Base-by-base conservation (phyloP, 92 coral and sea anemone genomes). In the Phenganax subtilis region DNA sequence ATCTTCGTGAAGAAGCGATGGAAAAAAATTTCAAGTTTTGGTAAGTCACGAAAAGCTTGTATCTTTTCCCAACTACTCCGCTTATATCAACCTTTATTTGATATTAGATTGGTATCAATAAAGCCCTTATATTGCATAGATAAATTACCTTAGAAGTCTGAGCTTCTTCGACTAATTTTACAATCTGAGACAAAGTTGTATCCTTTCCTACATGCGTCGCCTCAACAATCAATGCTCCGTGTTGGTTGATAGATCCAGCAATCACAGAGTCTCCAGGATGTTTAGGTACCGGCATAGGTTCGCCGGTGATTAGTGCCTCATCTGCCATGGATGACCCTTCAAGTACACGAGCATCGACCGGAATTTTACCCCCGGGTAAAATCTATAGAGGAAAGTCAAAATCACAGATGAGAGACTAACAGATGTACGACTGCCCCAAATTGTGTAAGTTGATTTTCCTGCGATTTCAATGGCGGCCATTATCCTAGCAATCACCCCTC, bases 161-260 rank as follows among this genome's bases (percentile, higher is more conserved):
- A 3, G 99, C 99, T 82, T 96, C 99, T 77, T 96, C 97, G 0
- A 96, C 99, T 52, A 96, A 89, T 74, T 96, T 96, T 77, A 92
- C 97, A 75, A 96, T 96, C 87, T 96, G 99, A 60, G 97, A 86
- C 54, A 96, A 85, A 0, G 99, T 96, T 7, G 97, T 96, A 84
- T 96, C 99, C 80, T 96, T 97, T 15, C 99, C 99, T 65, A 96
- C 99, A 61, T 96, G 99, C 54, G 99, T 96, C 10, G 99, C 99
- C 76, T 96, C 93, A 5, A 96, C 89, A 69, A 96, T 84, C 75
- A 96, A 61, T n/a, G 96, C 82, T 17, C 99, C 99, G 65, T 96
- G 89, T 87, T 96, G 99, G 76, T 96, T 96, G 54, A 96, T 96
- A n/a, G 99, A 92, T 54, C 99, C 99, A 80, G 97, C 99, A 54